A percentile compares a stretch with the other conserved stretches of the same genome.
phyloP scores from a whole-genome alignment of 2,888 invertebrate species.

The Brachynemurus nebulosus region DNA sequence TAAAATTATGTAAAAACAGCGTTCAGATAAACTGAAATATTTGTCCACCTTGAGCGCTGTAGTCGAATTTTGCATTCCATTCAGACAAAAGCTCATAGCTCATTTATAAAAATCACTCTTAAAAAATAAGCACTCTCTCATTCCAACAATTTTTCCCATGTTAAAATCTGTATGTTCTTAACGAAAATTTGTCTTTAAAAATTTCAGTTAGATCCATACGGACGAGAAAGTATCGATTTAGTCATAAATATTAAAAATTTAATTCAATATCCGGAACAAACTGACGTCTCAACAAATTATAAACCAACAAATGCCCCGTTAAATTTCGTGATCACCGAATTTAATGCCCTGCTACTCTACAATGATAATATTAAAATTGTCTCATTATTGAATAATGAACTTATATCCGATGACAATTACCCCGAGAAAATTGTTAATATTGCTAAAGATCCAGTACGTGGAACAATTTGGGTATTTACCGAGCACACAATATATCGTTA shows the following conservation, averaged over 20 bases:
- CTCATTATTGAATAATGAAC: slow-evolving; percentile 70
- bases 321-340: slow-evolving; percentile 75
- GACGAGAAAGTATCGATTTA: slow-evolving; percentile 36
- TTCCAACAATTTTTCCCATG: too few relatives aligned
- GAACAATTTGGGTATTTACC: slow-evolving; percentile 75
- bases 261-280: slow-evolving; percentile 29
- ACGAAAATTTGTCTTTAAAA: slow-evolving; percentile 10
- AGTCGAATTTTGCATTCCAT: too few relatives aligned
- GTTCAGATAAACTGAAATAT: too few relatives aligned
- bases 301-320: slow-evolving; percentile 40
- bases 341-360: slow-evolving; percentile 77
- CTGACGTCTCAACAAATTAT: slow-evolving; percentile 25
- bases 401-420: slow-evolving; percentile 75
- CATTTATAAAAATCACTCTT: too few relatives aligned
- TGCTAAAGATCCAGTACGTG: slow-evolving; percentile 62
- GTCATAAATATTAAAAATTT: slow-evolving; percentile 35
- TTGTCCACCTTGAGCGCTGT: too few relatives aligned
- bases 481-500: slow-evolving; percentile 76
- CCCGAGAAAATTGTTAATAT: slow-evolving; percentile 68
- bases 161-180: too few relatives aligned
- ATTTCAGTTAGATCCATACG: slow-evolving; percentile 36
- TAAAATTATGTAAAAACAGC: too few relatives aligned
- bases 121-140: too few relatives aligned
- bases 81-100: too few relatives aligned
- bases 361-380: slow-evolving; percentile 71